These are phyloP conservation scores for Steinernema khuongi DNA, from an alignment of 1,140 invertebrate species.

Conservation along the genomic window DNA sequence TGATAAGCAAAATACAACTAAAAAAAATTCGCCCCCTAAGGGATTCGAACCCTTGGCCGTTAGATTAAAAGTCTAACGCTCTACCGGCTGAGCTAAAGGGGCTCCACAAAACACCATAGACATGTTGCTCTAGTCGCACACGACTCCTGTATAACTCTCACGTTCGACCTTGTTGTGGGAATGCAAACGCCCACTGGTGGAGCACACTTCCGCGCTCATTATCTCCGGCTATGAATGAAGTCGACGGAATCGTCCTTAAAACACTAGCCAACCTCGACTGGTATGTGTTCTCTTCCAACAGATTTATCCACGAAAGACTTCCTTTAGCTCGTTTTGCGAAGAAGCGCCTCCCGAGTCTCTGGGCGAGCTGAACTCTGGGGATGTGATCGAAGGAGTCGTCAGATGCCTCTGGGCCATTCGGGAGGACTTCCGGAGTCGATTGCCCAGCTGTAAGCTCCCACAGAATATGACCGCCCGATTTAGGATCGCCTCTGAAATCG, in stretches of 20 bases:
- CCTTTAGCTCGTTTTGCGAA: not conserved
- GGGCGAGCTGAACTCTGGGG: not conserved
- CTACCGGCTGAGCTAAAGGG: not conserved
- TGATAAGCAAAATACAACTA: too few relatives aligned
- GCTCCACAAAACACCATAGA: not conserved
- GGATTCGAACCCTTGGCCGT: not conserved
- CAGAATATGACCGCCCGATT: not conserved
- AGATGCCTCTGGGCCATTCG: conserved; percentile 3
- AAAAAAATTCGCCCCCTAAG: not conserved
- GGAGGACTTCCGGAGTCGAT: not conserved
- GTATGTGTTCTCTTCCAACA: not conserved
- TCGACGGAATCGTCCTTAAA: not conserved
- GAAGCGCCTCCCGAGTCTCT: not conserved
- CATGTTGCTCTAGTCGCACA: not conserved
- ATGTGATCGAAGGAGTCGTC: not conserved
- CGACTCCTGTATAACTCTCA: not conserved
- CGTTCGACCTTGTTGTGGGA: not conserved
- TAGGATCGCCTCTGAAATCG: not conserved
- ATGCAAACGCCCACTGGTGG: not conserved
- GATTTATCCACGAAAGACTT: not conserved
- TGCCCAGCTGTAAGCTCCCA: not conserved
- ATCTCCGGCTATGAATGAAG: not conserved
- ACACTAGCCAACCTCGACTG: not conserved
- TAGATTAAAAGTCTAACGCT: too few relatives aligned
- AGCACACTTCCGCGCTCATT: not conserved